These are phyloP conservation scores for Tarsius wallacei DNA, from an alignment of 2,797 vertebrate genomes.

Conservation along the genomic window DNA sequence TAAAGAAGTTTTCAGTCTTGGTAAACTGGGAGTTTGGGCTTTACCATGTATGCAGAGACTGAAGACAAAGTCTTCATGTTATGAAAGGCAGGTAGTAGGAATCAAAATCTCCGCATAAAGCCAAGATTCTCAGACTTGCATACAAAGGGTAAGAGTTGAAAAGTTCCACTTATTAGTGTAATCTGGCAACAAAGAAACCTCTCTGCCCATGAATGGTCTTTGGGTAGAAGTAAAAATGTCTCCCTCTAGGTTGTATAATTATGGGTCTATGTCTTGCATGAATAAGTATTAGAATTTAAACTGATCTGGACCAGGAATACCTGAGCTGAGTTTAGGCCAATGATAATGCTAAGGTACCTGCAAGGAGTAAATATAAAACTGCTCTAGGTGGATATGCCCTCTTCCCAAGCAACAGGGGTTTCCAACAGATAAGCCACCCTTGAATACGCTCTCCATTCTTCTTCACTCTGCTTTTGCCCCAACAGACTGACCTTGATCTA, in stretches of 20 bases:
- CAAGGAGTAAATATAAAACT: background rate
- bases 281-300: constrained; percentile 35
- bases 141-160: background rate
- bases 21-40: background rate
- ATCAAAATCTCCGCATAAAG: constrained; percentile 14
- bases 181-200: background rate
- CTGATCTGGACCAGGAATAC: background rate
- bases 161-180: background rate
- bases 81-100: background rate
- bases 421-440: background rate
- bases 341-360: background rate
- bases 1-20: background rate
- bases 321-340: background rate
- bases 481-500: background rate
- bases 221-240: constrained; percentile 44
- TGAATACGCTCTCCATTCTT: background rate
- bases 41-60: background rate
- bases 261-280: background rate
- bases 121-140: background rate
- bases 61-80: constrained; percentile 25
- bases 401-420: background rate
- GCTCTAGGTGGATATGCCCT: background rate
- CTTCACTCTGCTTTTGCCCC: background rate
- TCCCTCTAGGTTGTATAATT: background rate
- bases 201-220: background rate